These are phyloP conservation scores for Ormyrus nitidulus DNA, from an alignment of 2,888 invertebrate genomes.

Conservation along the genomic window DNA sequence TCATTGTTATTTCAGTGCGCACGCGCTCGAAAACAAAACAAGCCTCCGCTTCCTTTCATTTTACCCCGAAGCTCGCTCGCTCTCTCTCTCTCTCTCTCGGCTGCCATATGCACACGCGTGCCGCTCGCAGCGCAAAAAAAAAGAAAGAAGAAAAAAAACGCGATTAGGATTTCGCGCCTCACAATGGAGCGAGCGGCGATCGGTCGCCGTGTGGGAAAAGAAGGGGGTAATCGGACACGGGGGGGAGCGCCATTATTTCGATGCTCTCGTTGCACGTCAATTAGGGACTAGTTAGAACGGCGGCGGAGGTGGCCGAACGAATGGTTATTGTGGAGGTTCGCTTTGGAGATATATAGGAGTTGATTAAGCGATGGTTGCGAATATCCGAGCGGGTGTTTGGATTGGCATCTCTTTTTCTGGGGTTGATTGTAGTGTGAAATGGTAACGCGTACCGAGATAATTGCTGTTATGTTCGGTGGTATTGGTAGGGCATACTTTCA, in stretches of 20 bases:
- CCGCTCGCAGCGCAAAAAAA: not conserved
- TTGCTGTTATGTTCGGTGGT: too few species aligned
- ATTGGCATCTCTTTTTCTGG: too few species aligned
- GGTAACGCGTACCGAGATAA: too few species aligned
- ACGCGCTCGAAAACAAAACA: not conserved
- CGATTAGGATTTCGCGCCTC: conserved; percentile 40
- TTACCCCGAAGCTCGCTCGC: not conserved
- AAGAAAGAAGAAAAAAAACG: conserved; percentile 16
- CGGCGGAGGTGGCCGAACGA: not conserved
- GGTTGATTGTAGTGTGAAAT: too few species aligned
- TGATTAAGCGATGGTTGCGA: too few species aligned
- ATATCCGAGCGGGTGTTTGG: too few species aligned
- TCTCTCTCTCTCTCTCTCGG: too few species aligned
- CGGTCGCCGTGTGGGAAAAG: not conserved
- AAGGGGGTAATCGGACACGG: conserved; percentile 18
- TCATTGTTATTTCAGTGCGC: conserved; percentile 19
- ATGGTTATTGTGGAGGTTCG: not conserved
- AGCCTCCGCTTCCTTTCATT: conserved; percentile 26
- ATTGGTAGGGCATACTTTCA: too few species aligned
- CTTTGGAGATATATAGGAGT: too few species aligned
- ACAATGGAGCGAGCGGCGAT: not conserved
- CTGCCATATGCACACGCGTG: conserved; percentile 8
- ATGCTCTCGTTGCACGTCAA: conserved; percentile 41
- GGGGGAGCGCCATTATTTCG: conserved; percentile 15
- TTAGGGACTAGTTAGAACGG: not conserved